Base-by-base conservation (phyloP, 2,797 vertebrate species). In the Eremophila alpestris region DNA sequence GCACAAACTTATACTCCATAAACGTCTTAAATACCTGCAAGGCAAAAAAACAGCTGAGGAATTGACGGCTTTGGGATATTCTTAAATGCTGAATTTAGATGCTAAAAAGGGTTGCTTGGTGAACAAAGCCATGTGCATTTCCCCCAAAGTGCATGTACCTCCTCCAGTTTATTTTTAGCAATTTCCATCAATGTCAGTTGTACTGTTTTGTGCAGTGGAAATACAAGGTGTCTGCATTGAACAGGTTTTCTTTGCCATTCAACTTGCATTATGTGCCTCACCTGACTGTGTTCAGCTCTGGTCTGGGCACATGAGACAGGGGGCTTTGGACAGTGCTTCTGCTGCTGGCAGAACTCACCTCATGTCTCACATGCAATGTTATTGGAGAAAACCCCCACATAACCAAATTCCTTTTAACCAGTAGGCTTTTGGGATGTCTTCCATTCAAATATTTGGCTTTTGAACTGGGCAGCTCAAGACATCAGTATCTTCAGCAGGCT, bases 291-390 rank as follows among this genome's bases (percentile, higher is more conserved):
- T 71, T 73, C 67, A n/a, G 71, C 32, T 48, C 46, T 22, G 6
- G 18, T 34, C 48, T 20, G 4, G 49, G 36, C n/a, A 40, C 20
- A 12, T 0, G 0, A 38, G 75, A 13, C 4, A 6, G 22, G 12
- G 40, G 68, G 69, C 63, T 87, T 81, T 75, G 63, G 34, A 9
- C 6, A 13, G 24, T 41, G 34, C 26, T 58, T 67, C 64, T 83
- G 60, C 60, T 77, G 49, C 74, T 7, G 24, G 24, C 38, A 60
- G 54, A 58, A 51, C 36, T 68, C 41, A 2, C 41, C 55, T 73
- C 23, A 13, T 32, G 27, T 30, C 64, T 26, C 41, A 74, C 17
- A 6, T 3, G 27, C 16, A 52, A 32, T 46, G 11, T 19, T 62
- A 14, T 5, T 48, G 21, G 43, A 32, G 64, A 87, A 48, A 46